These are phyloP conservation scores for Helobdella robusta DNA, from an alignment of 2,888 invertebrate genomes.

Conservation along the genomic window DNA sequence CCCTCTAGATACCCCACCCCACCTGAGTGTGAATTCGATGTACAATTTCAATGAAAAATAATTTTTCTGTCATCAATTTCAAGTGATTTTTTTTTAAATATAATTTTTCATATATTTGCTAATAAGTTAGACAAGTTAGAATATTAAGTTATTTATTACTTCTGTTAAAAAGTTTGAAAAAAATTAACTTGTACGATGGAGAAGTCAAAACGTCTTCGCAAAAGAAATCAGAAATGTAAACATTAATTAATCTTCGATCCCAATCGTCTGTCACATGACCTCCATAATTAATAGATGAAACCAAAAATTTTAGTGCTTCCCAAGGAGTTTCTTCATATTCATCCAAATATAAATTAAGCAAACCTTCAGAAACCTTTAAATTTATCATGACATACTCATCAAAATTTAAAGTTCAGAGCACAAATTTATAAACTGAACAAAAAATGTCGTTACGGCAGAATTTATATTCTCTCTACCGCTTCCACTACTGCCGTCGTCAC, in stretches of 20 bases:
- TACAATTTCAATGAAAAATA: neutral
- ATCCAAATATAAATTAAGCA: slow-evolving; percentile 72
- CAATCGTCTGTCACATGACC: slow-evolving; percentile 72
- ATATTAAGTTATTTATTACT: slow-evolving; percentile 28
- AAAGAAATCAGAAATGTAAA: slow-evolving; percentile 75
- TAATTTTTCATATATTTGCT: no score
- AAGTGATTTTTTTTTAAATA: no score
- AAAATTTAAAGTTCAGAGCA: no score
- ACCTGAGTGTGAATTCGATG: no score
- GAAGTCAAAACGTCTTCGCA: slow-evolving; percentile 61
- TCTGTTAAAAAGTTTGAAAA: neutral
- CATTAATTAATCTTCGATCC: slow-evolving; percentile 65
- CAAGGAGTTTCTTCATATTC: slow-evolving; percentile 80
- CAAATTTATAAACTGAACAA: no score
- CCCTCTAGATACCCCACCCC: no score
- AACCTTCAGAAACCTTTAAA: slow-evolving; percentile 58
- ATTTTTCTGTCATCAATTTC: neutral
- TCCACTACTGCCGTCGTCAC: no score
- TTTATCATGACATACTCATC: no score
- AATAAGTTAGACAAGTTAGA: no score
- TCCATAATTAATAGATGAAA: slow-evolving; percentile 79
- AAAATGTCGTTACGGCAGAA: no score
- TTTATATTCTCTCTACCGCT: no score
- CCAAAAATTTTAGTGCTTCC: slow-evolving; percentile 77
- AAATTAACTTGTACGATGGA: slow-evolving; percentile 58